Evolutionary conservation across 2,888 invertebrate species (phyloP).

Genomic region (Dryadula phaetusa): DNA sequence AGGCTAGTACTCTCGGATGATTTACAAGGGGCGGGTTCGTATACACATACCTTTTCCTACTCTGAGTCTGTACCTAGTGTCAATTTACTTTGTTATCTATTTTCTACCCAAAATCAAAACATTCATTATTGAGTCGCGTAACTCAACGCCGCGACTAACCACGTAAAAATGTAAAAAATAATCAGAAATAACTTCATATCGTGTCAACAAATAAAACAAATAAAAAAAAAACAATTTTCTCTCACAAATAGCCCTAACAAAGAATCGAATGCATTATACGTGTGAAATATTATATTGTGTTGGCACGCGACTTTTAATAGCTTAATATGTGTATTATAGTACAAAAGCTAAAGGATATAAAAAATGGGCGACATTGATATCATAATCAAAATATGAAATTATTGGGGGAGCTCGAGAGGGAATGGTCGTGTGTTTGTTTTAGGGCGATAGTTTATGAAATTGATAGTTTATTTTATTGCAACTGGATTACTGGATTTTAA

Average conservation of each 20-base stretch:
- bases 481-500: conserved; percentile 13
- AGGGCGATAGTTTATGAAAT: conserved; percentile 64
- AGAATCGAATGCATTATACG: conserved; percentile 69
- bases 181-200: not conserved
- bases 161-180: not conserved
- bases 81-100: too few species aligned
- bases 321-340: conserved; percentile 81
- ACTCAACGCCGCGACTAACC: too few species aligned
- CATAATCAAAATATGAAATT: conserved; percentile 83
- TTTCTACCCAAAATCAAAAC: too few species aligned
- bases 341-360: conserved; percentile 67
- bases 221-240: conserved; percentile 36
- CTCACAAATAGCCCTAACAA: conserved; percentile 56
- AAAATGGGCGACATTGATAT: conserved; percentile 80
- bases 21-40: too few species aligned
- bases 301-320: conserved; percentile 80
- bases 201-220: conserved; percentile 19
- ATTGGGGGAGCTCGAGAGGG: conserved; percentile 63
- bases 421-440: conserved; percentile 65
- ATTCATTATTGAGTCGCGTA: too few species aligned
- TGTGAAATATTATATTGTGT: conserved; percentile 73
- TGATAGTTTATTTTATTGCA: conserved; percentile 41
- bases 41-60: too few species aligned
- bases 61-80: too few species aligned
- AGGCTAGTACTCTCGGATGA: too few species aligned